Conservation (phyloP, 2,888 invertebrate genomes). For the Stenolophus ochropezus region DNA sequence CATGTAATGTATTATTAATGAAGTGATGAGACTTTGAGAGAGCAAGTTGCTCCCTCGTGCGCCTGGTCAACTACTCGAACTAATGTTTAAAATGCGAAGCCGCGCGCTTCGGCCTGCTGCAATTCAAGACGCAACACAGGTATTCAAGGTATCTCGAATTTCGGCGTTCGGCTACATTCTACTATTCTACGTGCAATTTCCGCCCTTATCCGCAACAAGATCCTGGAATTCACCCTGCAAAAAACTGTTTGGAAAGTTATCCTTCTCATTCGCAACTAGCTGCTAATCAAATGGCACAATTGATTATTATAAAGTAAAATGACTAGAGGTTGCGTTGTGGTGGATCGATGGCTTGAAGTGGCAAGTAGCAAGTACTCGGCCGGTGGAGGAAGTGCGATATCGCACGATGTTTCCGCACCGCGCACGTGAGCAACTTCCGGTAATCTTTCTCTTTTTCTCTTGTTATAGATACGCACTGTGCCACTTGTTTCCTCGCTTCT, state of each 20-base stretch:
- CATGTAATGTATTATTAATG: slow-evolving; percentile 56
- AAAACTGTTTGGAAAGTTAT: background rate
- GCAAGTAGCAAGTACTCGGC: slow-evolving; percentile 34
- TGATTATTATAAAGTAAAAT: slow-evolving; percentile 11
- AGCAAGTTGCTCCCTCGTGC: slow-evolving; percentile 47
- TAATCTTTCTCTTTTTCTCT: slow-evolving; percentile 54
- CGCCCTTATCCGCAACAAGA: background rate
- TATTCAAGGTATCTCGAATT: slow-evolving; percentile 27
- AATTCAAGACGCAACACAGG: slow-evolving; percentile 14
- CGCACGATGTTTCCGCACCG: slow-evolving; percentile 40
- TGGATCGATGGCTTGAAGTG: slow-evolving; percentile 50
- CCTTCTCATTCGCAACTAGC: background rate
- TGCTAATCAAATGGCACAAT: slow-evolving; percentile 1
- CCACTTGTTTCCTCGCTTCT: background rate
- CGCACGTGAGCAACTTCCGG: slow-evolving; percentile 55
- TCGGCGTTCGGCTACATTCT: background rate
- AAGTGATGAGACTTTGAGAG: slow-evolving; percentile 52
- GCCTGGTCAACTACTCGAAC: slow-evolving; percentile 52
- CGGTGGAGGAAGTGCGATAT: slow-evolving; percentile 38
- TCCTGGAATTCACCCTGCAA: background rate
- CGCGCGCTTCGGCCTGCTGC: slow-evolving; percentile 7
- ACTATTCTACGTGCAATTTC: slow-evolving; percentile 7
- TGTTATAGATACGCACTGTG: slow-evolving; percentile 44
- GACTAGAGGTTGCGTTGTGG: background rate
- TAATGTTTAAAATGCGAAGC: slow-evolving; percentile 53